Evolutionary conservation across 2,113 vertebrate genomes (phyloP).

Genomic region (Corythoichthys intestinalis): DNA sequence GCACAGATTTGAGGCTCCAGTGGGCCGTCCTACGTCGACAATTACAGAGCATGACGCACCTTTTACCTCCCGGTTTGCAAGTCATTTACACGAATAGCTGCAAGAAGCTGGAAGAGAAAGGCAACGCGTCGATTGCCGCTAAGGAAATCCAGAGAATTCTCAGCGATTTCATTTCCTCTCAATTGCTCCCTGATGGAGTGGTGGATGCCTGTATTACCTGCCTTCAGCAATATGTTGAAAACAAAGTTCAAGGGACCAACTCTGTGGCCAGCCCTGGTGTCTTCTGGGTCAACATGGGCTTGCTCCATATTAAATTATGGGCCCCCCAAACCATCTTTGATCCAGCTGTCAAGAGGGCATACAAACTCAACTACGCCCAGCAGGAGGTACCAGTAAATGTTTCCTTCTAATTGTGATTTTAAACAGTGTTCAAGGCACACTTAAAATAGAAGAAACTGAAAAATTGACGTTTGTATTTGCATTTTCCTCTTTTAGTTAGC

Average conservation of each 20-base stretch:
- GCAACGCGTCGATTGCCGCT: conserved; percentile 69
- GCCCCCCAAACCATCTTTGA: conserved; percentile 89
- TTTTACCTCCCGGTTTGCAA: conserved; percentile 77
- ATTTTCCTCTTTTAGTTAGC: conserved; percentile 72
- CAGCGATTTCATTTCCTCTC: conserved; percentile 70
- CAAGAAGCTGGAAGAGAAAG: conserved; percentile 70
- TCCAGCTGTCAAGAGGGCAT: conserved; percentile 88
- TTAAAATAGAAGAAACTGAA: neutral
- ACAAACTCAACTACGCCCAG: conserved; percentile 86
- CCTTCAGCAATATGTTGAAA: conserved; percentile 81
- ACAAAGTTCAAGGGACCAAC: conserved; percentile 65
- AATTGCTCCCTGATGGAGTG: conserved; percentile 79
- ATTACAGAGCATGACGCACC: conserved; percentile 77
- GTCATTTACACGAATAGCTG: conserved; percentile 81
- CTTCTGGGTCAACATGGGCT: conserved; percentile 90
- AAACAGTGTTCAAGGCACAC: neutral
- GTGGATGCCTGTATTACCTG: conserved; percentile 78
- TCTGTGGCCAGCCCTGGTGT: conserved; percentile 75
- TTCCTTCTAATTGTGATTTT: neutral
- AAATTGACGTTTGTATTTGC: neutral
- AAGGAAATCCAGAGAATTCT: conserved; percentile 80
- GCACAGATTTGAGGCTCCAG: conserved; percentile 82
- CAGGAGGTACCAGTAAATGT: conserved; percentile 80
- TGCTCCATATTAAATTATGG: conserved; percentile 90
- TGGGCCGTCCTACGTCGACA: conserved; percentile 77